Base-by-base conservation (phyloP, 2,113 vertebrate genomes). In the Myiopsitta monachus region DNA sequence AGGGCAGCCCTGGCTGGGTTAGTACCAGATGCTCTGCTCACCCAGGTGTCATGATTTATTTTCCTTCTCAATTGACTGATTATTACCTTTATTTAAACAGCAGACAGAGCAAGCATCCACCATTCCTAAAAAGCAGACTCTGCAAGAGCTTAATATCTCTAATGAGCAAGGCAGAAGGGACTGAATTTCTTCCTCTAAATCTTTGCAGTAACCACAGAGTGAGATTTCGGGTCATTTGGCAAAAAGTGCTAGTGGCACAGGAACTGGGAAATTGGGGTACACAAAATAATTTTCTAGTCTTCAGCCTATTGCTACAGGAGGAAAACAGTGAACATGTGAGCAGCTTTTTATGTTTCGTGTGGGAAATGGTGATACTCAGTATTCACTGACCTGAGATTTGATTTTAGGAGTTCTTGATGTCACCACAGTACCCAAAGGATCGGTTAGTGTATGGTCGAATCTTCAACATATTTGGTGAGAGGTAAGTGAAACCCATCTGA, bases 341-440 rank as follows among this genome's bases (percentile, higher is more conserved):
- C 79, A 57, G 52, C 33, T 82, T 86, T 79, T 66, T 66, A 27
- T 70, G 38, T 57, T 95, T 88, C 88, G n/a, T 69, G 47, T 88
- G 49, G 41, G 54, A 83, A 90, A 64, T 0, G 0, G 18, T 47
- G 27, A 16, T 27, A 18, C 3, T 51, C 51, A 6, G 22, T 72
- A 62, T 72, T 90, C 39, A 62, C 78, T 97, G 74, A 97, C 39
- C 27, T 51, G 41, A 33, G 27, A 28, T 92, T 95, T 85, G 24
- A 55, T 95, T 98, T 91, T 96, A 98, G 98, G 97, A 97, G 77
- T 98, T 98, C 96, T 95, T 98, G 97, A 98, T 97, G 98, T 98
- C 97, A 13, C 96, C 98, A 55, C 94, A 98, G 68, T 97, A 98
- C 92, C 97, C 95, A 54, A 98, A 98, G 96, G 98, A 98, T 91